A percentile compares a stretch with the other conserved stretches of the same genome.
phyloP scores from a whole-genome alignment of 2,797 vertebrate genomes.

The Okamejei kenojei region DNA sequence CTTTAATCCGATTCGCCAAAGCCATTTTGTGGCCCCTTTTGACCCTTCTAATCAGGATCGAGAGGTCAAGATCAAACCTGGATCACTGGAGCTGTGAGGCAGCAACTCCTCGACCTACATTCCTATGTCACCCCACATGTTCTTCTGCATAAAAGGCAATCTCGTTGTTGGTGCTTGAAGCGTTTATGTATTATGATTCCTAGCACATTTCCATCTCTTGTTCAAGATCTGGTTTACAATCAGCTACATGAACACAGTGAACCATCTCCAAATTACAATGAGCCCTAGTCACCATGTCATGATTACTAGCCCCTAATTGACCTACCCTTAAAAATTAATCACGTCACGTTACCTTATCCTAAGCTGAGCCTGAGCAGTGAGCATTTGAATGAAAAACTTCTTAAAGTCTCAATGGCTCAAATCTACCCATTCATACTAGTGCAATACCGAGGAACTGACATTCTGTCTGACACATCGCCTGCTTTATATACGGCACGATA shows the following conservation, averaged over 20 bases:
- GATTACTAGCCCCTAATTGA: background rate
- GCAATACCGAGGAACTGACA: no score
- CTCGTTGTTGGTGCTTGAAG: background rate
- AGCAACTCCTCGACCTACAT: no score
- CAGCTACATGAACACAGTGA: background rate
- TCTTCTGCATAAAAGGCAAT: no score
- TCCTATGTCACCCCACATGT: no score
- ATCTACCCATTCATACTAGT: no score
- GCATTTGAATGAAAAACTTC: background rate
- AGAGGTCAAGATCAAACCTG: no score
- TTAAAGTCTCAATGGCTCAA: background rate
- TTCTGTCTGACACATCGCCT: no score
- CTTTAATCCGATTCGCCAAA: no score
- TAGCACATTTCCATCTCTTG: background rate
- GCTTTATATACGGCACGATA: no score
- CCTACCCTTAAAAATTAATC: background rate
- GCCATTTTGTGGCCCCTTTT: no score
- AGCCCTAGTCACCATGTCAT: background rate
- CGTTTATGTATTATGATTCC: background rate
- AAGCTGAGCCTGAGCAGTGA: background rate
- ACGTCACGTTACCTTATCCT: background rate
- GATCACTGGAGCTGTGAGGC: no score
- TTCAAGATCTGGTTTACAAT: background rate
- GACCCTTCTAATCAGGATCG: no score
- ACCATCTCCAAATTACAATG: background rate